Percentiles rank a stretch among this genome's conserved stretches.
Conservation (phyloP, 2,113 vertebrate genomes). For the Cyanocitta stelleri region DNA sequence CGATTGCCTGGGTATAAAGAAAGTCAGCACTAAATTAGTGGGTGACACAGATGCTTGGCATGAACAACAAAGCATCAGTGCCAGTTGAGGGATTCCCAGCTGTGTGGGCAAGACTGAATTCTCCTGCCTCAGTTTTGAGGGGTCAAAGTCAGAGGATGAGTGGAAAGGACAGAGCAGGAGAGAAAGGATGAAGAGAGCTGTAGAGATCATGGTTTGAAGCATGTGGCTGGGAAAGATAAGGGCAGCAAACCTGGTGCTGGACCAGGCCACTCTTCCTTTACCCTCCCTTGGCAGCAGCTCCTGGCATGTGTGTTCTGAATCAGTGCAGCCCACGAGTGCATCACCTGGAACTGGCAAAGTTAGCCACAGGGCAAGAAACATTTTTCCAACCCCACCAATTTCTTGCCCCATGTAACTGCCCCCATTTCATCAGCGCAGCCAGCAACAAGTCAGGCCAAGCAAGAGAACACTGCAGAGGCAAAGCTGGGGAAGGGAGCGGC, state of each 20-base stretch:
- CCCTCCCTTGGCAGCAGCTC: not conserved
- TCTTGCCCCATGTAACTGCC: not conserved
- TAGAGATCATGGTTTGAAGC: not conserved
- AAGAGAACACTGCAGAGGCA: not conserved
- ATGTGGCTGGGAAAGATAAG: not conserved
- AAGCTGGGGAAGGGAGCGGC: not conserved
- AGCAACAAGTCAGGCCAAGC: not conserved
- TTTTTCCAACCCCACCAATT: not conserved
- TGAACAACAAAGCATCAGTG: not conserved
- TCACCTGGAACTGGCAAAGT: not conserved
- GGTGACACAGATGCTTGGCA: not conserved
- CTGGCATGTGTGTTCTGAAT: not conserved
- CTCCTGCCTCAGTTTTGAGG: not conserved
- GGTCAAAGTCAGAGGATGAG: not conserved
- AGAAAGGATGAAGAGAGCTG: not conserved
- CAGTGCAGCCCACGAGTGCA: no score
- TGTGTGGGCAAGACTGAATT: not conserved
- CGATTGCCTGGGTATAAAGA: not conserved
- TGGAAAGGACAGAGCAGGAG: not conserved
- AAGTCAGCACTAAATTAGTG: not conserved
- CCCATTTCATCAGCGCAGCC: not conserved
- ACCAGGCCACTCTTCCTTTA: not conserved
- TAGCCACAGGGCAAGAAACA: not conserved
- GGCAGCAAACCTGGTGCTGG: not conserved
- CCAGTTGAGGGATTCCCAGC: not conserved